These are phyloP conservation scores for Sorex fumeus DNA, from an alignment of 2,113 vertebrate genomes.

Conservation along the genomic window DNA sequence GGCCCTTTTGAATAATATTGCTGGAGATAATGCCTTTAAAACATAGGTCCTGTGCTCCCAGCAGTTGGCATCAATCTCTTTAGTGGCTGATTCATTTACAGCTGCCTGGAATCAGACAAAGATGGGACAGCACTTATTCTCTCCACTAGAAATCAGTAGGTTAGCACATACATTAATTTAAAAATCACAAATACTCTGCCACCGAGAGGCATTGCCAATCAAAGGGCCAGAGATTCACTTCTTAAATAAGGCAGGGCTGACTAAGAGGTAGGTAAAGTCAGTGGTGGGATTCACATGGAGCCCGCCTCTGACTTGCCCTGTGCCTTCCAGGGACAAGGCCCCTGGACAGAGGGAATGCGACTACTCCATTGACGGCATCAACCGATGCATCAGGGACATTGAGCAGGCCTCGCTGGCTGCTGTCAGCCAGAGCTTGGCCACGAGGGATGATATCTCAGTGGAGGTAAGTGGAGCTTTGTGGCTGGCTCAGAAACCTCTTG, in stretches of 20 bases:
- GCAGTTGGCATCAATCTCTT: background rate
- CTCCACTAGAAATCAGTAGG: background rate
- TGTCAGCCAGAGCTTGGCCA: constrained; percentile 96
- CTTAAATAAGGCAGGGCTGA: background rate
- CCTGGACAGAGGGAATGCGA: constrained; percentile 98
- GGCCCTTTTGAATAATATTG: background rate
- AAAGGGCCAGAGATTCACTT: background rate
- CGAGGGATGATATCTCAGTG: constrained; percentile 97
- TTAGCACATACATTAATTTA: background rate
- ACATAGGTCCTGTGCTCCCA: background rate
- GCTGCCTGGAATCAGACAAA: background rate
- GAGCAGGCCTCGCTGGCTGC: constrained; percentile 97
- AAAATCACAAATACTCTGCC: background rate
- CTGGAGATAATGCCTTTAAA: background rate
- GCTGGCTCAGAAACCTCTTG: background rate
- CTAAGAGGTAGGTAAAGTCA: too few species aligned
- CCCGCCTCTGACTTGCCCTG: background rate
- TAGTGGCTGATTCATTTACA: background rate
- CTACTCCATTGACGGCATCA: constrained; percentile 97
- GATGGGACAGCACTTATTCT: background rate
- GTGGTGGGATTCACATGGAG: background rate
- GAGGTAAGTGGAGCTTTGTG: constrained; percentile 89
- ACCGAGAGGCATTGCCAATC: background rate
- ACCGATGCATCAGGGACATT: constrained; percentile 97
- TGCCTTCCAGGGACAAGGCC: constrained; percentile 95